Base-by-base conservation (phyloP, 2,888 invertebrate species). In the Eremobia ochroleuca region DNA sequence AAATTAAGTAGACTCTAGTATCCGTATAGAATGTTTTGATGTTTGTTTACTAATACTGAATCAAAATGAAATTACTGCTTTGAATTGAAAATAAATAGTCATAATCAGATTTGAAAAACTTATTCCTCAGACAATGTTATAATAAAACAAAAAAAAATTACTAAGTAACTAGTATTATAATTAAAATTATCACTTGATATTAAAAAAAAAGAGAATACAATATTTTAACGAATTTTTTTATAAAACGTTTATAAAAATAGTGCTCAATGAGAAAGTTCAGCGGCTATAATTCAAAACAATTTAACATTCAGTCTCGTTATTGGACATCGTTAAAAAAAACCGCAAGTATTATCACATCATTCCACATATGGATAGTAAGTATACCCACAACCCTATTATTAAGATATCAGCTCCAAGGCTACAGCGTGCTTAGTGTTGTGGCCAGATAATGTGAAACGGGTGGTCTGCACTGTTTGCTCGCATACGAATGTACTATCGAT, bases 391-490 rank as follows among this genome's bases (percentile, higher is more conserved):
- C 87, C 79, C 88, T 88, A 85, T 61, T 85, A 89, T 89, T 89
- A 88, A 91, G 91, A 90, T 88, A 90, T 89, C 86, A 90, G 81
- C 81, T 77, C 77, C 82, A 84, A 76, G 80, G 84, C 70, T 76
- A 78, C 72, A 77, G 74, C 73, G 79, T 73, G 86, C 87, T 90
- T 85, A 87, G 87, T 90, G 89, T 87, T 90, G 87, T 88, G 85
- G 89, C 70, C 70, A 87, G 90, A 87, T 89, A 87, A 83, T 77
- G 76, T 81, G 71, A 67, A 81, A 55, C 76, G 82, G 86, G 86
- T 88, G 88, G 87, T 86, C 85, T 82, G 73, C 79, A 61, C 70
- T 59, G 74, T 82, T 73, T 70, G 76, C 79, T 76, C 70, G 70
- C 62, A 81, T 86, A 82, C 68, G 66, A 84, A 86, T 86, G 77